These are phyloP conservation scores for Melanotaenia nigrans DNA, from an alignment of 2,797 vertebrate genomes.

Conservation along the genomic window DNA sequence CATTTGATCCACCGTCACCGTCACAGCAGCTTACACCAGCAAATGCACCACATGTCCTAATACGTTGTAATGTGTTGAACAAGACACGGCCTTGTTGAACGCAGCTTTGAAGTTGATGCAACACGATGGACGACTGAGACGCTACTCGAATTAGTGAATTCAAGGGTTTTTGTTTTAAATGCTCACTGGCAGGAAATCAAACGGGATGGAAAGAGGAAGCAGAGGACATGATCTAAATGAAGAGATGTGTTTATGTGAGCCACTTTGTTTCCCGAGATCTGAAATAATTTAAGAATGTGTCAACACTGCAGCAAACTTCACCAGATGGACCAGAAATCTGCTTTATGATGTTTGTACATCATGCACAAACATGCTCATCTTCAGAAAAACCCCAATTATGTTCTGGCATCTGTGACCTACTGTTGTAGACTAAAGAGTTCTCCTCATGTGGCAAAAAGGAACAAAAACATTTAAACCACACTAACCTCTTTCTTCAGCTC, in stretches of 20 bases:
- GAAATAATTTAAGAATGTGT: not conserved
- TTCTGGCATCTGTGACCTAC: not conserved
- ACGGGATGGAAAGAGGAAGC: not conserved
- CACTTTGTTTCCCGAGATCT: slow-evolving; percentile 7
- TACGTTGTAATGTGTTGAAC: slow-evolving; percentile 24
- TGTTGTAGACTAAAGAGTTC: not conserved
- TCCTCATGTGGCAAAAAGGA: not conserved
- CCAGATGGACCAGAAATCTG: not conserved
- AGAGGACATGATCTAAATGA: slow-evolving; percentile 17
- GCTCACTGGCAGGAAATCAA: slow-evolving; percentile 9
- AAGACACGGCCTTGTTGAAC: slow-evolving; percentile 31
- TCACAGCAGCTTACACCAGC: slow-evolving; percentile 24
- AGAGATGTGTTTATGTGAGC: not conserved
- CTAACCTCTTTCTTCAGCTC: too few species aligned
- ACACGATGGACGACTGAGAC: slow-evolving; percentile 36
- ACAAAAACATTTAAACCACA: too few species aligned
- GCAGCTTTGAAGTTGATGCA: slow-evolving; percentile 63
- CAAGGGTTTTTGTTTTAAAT: slow-evolving; percentile 20
- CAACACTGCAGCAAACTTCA: not conserved
- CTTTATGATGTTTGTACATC: not conserved
- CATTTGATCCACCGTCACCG: slow-evolving; percentile 29
- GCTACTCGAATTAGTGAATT: slow-evolving; percentile 25
- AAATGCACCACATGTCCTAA: slow-evolving; percentile 28
- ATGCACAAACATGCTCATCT: not conserved
- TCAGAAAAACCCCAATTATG: not conserved